A percentile compares a stretch with the other conserved stretches of the same genome.
These are phyloP conservation scores for Drosophila azteca DNA, from an alignment of 1,140 invertebrate genomes.

Conservation along the genomic window DNA sequence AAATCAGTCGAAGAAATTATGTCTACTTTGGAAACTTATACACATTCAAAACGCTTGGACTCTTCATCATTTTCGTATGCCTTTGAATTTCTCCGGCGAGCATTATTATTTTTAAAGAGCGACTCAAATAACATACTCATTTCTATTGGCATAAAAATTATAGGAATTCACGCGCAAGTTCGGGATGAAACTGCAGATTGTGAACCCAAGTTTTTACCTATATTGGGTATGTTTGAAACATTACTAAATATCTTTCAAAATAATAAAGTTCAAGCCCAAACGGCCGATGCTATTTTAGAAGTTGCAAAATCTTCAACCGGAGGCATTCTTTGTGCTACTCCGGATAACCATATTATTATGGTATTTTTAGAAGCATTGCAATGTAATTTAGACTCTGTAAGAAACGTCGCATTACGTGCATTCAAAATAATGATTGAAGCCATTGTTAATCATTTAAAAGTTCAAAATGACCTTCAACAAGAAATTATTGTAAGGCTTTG, in stretches of 20 bases:
- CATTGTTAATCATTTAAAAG: conserved; percentile 87
- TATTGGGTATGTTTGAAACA: conserved; percentile 91
- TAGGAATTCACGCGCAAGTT: conserved; percentile 88
- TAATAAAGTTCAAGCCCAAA: conserved; percentile 90
- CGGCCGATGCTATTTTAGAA: conserved; percentile 90
- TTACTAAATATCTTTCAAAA: conserved; percentile 91
- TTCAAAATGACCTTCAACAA: conserved; percentile 85
- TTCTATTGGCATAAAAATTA: conserved; percentile 87
- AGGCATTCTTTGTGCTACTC: conserved; percentile 86
- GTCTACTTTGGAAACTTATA: conserved; percentile 38
- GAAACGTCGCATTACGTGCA: conserved; percentile 91
- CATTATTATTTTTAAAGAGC: conserved; percentile 84
- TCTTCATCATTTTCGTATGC: conserved; percentile 91
- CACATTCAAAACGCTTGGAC: conserved; percentile 47
- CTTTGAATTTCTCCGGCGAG: conserved; percentile 91
- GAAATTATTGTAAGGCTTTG: conserved; percentile 89
- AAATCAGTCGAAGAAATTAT: conserved; percentile 37
- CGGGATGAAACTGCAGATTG: conserved; percentile 83
- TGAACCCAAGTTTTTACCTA: conserved; percentile 90
- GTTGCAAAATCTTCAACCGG: conserved; percentile 90
- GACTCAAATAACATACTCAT: conserved; percentile 86
- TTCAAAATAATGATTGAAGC: conserved; percentile 87
- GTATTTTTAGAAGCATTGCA: conserved; percentile 91
- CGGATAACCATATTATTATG: conserved; percentile 89
- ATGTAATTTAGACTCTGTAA: conserved; percentile 87